Evolutionary conservation across 2,113 vertebrate species (phyloP).

Genomic region (Eudyptes chrysolophus): DNA sequence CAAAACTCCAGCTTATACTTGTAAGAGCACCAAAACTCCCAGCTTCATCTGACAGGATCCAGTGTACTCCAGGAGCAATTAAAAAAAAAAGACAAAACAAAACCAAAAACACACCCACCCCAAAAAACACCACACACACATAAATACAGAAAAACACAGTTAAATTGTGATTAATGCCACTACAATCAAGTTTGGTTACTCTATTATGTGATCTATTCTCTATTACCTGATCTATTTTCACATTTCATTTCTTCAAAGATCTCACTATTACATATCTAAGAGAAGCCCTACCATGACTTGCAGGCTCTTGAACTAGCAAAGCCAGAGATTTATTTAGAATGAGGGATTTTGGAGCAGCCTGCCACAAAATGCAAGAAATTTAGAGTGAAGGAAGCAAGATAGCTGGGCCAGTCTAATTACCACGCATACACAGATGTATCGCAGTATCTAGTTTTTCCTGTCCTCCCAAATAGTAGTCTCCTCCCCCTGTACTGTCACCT

Average conservation of each 20-base stretch:
- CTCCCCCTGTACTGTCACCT: neutral
- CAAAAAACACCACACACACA: fast-evolving
- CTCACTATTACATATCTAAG: neutral
- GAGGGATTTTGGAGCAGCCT: neutral
- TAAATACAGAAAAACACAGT: neutral
- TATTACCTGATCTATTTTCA: neutral
- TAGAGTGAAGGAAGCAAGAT: neutral
- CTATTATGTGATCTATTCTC: neutral
- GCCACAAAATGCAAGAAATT: neutral
- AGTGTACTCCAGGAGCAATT: neutral
- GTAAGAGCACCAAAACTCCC: neutral
- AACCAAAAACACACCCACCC: neutral
- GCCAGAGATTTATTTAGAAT: neutral
- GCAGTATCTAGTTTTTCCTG: neutral
- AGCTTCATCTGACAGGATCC: neutral
- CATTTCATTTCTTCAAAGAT: neutral
- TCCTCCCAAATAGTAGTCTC: neutral
- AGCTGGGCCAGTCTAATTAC: neutral
- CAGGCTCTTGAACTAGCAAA: neutral
- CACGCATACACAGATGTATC: neutral
- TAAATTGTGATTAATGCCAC: neutral
- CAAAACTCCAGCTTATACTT: neutral
- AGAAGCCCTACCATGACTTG: neutral
- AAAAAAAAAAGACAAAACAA: no score
- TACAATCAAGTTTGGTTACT: neutral